A percentile compares a stretch with the other conserved stretches of the same genome.
phyloP scores from a whole-genome alignment of 37 sponge, comb jelly and placozoan species.

The Crambe crambe region DNA sequence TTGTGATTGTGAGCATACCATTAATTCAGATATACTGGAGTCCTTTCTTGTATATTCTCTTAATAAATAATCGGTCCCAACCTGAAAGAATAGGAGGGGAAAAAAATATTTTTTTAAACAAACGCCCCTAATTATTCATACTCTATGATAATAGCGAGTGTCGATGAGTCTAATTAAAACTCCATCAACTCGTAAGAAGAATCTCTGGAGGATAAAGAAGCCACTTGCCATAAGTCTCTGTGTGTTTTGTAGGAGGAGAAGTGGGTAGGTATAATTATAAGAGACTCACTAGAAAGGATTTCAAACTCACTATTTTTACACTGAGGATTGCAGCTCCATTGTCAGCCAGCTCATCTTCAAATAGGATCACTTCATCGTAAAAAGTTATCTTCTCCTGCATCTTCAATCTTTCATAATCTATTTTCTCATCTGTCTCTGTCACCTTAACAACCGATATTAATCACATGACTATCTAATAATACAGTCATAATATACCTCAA shows the following conservation, averaged over 20 bases:
- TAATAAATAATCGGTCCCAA: constrained; percentile 67
- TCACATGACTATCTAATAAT: not conserved
- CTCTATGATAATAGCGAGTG: constrained; percentile 82
- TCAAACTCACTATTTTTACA: constrained; percentile 77
- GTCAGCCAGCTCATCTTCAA: constrained; percentile 97
- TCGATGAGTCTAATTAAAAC: constrained; percentile 87
- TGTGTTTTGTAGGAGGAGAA: not conserved
- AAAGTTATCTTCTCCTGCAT: constrained; percentile 79
- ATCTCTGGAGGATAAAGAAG: constrained; percentile 81
- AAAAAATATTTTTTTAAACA: not conserved
- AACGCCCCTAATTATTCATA: constrained; percentile 1
- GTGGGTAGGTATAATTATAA: not conserved
- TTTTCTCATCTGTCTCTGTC: constrained; percentile 61
- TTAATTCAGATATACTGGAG: constrained; percentile 34
- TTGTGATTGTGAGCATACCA: constrained; percentile 9
- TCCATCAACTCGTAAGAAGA: constrained; percentile 92
- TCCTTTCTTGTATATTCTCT: constrained; percentile 80
- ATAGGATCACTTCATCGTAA: constrained; percentile 83
- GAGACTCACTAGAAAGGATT: not conserved
- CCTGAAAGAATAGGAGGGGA: constrained; percentile 23
- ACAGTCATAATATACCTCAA: not conserved
- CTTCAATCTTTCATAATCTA: constrained; percentile 79
- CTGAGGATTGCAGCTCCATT: constrained; percentile 81
- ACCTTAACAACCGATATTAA: constrained; percentile 15
- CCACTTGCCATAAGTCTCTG: constrained; percentile 93